Evolutionary conservation across 2,797 vertebrate species (phyloP), one percentile per base, ranked within the genome.

Genomic region (Acomys russatus): DNA sequence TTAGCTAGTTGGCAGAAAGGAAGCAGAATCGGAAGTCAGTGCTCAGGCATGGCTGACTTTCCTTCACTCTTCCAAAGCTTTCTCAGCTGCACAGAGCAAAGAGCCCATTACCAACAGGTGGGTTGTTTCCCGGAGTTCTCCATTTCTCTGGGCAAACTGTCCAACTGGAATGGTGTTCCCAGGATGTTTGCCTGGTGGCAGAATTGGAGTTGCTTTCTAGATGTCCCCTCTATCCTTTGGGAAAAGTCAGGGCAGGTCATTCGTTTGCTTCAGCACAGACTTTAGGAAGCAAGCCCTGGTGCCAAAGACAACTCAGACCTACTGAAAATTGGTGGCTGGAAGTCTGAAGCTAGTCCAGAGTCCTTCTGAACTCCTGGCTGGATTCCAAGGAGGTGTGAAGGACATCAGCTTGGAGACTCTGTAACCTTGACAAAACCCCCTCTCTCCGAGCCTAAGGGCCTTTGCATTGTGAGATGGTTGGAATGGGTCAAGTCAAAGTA

Each of bases 1-100:
- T 44, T 64, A 94, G 93, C 11, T 95, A 96, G 92, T 84, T 92
- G 97, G 93, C 83, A 71, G 80, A 83, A 83, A 86, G 68, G 35
- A 87, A 88, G 63, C 70, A 83, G 74, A 77, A 71, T 22, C 2
- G 0, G 94, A 91, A 96, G 71, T 86, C 3, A 0, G 44, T 44
- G 70, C 88, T 88, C 73, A 59, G 9, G 4, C 70, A 44, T 63
- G 76, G 66, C 20, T 33, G 14, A 3, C 79, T 73, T 84, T 78
- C 80, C 89, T 88, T 89, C 85, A 66, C 10, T 76, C 83, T 79
- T 25, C 83, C 76, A 44, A 73, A 70, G 0, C 18, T 44, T 38
- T 54, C 25, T 30, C 63, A 82, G 23, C 25, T 63, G 1, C 4
- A 76, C 44, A 94, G 73, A 90, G 51, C 22, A 23, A 35, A 83